Percentiles rank a stretch among this genome's conserved stretches.
These are phyloP conservation scores for Baryphthengus martii DNA, from an alignment of 2,113 vertebrate species.

Conservation along the genomic window DNA sequence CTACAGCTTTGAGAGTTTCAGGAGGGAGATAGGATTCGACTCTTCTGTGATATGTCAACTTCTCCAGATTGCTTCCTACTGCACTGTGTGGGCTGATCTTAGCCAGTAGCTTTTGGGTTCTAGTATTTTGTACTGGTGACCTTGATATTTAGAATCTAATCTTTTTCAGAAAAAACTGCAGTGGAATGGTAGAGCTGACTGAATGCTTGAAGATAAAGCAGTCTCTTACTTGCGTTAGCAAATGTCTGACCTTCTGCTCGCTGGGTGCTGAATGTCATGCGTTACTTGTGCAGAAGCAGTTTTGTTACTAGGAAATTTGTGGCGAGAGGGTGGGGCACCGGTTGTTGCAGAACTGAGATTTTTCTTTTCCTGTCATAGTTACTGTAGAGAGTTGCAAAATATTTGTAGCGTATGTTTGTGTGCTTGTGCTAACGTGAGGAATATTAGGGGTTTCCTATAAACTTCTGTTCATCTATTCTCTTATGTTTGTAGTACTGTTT, in stretches of 20 bases:
- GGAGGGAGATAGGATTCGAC: not conserved
- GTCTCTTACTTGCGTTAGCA: not conserved
- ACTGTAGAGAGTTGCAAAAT: not conserved
- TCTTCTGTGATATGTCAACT: not conserved
- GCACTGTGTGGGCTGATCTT: not conserved
- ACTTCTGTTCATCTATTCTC: not conserved
- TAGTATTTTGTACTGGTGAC: not conserved
- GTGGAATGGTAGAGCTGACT: not conserved
- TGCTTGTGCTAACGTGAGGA: not conserved
- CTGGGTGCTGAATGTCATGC: not conserved
- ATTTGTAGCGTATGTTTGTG: not conserved
- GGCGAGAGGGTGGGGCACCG: not conserved
- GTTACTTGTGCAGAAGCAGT: not conserved
- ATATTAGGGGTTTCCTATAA: not conserved
- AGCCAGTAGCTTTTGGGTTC: not conserved
- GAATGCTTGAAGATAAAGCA: not conserved
- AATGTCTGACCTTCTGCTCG: not conserved
- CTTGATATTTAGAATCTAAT: not conserved
- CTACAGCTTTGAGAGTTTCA: not conserved
- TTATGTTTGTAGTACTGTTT: not conserved
- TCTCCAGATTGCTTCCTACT: not conserved
- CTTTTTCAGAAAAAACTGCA: not conserved
- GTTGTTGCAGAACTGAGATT: conserved; percentile 34
- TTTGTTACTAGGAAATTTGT: conserved; percentile 61
- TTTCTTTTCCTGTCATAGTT: not conserved